These are phyloP conservation scores for Delia radicum DNA, from an alignment of 1,140 invertebrate species.

Conservation along the genomic window DNA sequence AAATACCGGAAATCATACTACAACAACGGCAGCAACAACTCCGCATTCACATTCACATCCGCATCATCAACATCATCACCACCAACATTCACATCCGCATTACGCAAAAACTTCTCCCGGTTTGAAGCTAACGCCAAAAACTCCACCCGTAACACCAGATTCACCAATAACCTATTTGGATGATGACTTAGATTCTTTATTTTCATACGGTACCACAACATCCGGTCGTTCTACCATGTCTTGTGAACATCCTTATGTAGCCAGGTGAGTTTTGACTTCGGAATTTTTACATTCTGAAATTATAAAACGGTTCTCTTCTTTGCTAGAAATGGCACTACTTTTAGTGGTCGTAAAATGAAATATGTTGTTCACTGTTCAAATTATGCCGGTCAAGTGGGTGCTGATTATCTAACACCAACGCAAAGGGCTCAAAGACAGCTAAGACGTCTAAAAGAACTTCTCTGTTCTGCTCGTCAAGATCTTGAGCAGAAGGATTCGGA, in stretches of 20 bases:
- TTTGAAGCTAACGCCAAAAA: conserved; percentile 55
- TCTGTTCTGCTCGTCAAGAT: conserved; percentile 72
- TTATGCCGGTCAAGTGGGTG: conserved; percentile 68
- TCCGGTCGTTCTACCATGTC: conserved; percentile 60
- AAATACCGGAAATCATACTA: neutral
- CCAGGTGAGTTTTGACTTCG: conserved; percentile 50
- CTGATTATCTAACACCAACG: conserved; percentile 83
- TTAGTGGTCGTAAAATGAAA: conserved; percentile 67
- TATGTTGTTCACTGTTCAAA: conserved; percentile 82
- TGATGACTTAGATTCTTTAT: conserved; percentile 75
- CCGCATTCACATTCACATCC: neutral
- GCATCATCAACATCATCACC: neutral
- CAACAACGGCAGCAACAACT: neutral
- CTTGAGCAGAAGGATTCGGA: conserved; percentile 78
- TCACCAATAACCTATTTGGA: conserved; percentile 58
- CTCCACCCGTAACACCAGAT: conserved; percentile 64
- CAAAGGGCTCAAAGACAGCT: conserved; percentile 79
- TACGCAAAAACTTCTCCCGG: neutral
- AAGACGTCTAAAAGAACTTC: conserved; percentile 67
- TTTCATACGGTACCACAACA: conserved; percentile 72
- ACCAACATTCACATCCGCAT: neutral
- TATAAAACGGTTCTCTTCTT: neutral
- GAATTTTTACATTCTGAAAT: neutral
- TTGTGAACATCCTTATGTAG: conserved; percentile 77
- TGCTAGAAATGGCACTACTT: conserved; percentile 75